phyloP scores from a whole-genome alignment of 2,113 vertebrate species.

The Himantopus leucocephalus region DNA sequence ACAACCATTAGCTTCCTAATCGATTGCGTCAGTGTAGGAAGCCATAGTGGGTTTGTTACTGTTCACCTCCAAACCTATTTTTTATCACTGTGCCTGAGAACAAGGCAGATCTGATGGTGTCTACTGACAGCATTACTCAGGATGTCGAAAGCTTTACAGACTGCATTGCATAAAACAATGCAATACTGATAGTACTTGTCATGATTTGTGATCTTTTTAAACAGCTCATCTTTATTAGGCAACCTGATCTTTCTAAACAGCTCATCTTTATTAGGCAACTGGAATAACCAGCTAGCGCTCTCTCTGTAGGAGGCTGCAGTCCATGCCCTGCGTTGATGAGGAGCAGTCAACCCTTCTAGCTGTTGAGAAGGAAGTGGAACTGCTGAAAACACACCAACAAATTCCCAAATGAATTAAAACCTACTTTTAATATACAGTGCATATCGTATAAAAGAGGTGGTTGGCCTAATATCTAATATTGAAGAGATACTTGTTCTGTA shows the following conservation, averaged over 20 bases:
- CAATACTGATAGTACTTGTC: slow-evolving; percentile 26
- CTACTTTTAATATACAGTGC: not conserved
- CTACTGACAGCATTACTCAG: not conserved
- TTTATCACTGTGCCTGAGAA: not conserved
- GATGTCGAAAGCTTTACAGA: not conserved
- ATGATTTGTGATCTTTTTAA: not conserved
- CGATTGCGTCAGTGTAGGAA: not conserved
- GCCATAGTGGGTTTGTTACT: not conserved
- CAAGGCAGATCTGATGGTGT: not conserved
- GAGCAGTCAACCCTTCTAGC: not conserved
- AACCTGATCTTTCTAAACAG: slow-evolving; percentile 34
- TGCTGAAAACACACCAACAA: not conserved
- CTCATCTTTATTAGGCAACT: not conserved
- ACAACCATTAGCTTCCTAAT: not conserved
- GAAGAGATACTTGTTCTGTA: not conserved
- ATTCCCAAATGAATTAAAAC: not conserved
- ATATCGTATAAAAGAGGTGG: not conserved
- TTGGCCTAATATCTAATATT: not conserved
- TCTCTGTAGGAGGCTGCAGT: not conserved
- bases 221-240: slow-evolving; percentile 20
- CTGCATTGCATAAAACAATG: not conserved
- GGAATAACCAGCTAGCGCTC: not conserved
- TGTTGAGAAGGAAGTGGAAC: not conserved
- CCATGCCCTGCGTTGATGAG: not conserved
- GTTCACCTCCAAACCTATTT: not conserved